These are phyloP conservation scores for Brachypodius melanocephalos DNA, from an alignment of 2,113 vertebrate species.

Conservation along the genomic window DNA sequence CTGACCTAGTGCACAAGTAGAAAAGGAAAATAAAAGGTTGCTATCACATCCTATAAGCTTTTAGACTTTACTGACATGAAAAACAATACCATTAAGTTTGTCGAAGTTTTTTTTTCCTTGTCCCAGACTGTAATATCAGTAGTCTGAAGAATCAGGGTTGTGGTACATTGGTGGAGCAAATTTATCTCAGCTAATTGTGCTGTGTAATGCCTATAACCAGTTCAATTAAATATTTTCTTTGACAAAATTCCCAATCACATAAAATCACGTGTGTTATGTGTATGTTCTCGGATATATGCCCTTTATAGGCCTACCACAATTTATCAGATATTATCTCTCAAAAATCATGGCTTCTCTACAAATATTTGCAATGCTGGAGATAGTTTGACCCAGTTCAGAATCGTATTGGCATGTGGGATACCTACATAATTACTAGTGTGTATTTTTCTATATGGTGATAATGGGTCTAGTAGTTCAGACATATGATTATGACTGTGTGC, in stretches of 20 bases:
- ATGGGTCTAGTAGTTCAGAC: background rate
- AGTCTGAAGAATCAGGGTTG: background rate
- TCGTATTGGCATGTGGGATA: background rate
- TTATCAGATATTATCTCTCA: background rate
- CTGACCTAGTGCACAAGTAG: background rate
- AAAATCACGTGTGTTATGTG: background rate
- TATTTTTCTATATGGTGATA: background rate
- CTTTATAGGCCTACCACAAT: background rate
- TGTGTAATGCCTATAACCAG: background rate
- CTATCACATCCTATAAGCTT: background rate
- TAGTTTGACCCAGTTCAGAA: background rate
- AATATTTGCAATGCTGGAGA: background rate
- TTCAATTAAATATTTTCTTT: background rate
- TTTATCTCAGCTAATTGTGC: background rate
- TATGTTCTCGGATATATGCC: background rate
- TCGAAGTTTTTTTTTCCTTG: background rate
- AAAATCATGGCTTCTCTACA: background rate
- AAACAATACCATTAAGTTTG: background rate
- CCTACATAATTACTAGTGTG: background rate
- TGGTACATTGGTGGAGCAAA: background rate
- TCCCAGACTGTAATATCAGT: background rate
- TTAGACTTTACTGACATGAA: background rate
- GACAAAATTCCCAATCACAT: background rate
- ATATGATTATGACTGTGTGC: background rate
- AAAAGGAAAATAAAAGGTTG: background rate